A percentile compares a stretch with the other conserved stretches of the same genome.
phyloP scores from a whole-genome alignment of 2,888 invertebrate genomes.

The Zygothrica quintamaculata region DNA sequence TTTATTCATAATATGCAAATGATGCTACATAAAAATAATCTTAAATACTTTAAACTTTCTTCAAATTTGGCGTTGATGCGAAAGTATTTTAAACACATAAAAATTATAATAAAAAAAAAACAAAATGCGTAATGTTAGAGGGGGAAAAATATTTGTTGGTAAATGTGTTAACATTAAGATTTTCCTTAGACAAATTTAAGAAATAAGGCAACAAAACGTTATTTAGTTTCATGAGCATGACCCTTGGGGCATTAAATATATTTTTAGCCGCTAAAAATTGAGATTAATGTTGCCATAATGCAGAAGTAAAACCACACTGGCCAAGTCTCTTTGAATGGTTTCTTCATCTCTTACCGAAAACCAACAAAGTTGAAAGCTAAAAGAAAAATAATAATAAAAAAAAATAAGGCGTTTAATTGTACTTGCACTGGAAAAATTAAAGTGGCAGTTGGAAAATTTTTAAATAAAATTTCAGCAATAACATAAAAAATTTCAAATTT shows the following conservation, averaged over 20 bases:
- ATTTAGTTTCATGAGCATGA: constrained; percentile 30
- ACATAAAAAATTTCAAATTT: no score
- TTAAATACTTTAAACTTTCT: constrained; percentile 24
- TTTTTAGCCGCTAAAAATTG: constrained; percentile 29
- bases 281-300: constrained; percentile 31
- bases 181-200: constrained; percentile 14
- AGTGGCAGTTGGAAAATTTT: no score
- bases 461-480: no score
- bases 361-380: no score
- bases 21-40: constrained; percentile 31
- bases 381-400: no score
- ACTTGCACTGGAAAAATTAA: no score
- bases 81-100: constrained; percentile 6
- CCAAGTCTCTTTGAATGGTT: background rate
- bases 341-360: constrained; percentile 1
- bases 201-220: constrained; percentile 3
- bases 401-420: no score
- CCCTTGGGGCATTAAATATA: constrained; percentile 16
- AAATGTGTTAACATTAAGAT: constrained; percentile 10
- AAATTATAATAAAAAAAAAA: constrained; percentile 22
- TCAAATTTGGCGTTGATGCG: constrained; percentile 9
- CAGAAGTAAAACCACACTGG: background rate
- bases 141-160: constrained; percentile 8
- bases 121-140: constrained; percentile 26
- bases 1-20: constrained; percentile 71